Percentiles rank a stretch among this genome's conserved stretches.
phyloP scores from a whole-genome alignment of 2,113 vertebrate species.

The Lethenteron reissneri region DNA sequence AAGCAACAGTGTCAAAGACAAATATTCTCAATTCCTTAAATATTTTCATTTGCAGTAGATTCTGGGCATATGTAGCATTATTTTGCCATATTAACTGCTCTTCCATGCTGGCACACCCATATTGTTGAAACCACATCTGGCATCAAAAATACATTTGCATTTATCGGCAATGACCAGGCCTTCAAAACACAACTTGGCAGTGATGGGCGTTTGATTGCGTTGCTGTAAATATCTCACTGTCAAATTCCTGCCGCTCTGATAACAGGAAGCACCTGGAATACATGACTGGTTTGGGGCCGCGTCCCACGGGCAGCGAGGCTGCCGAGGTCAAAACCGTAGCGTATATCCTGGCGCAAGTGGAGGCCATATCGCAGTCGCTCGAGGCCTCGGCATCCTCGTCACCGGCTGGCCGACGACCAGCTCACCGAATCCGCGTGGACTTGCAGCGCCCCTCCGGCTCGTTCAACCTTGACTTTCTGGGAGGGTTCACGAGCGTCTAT shows the following conservation, averaged over 20 bases:
- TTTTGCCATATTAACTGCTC: no score
- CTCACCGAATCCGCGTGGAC: conserved; percentile 44
- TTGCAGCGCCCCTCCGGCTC: conserved; percentile 66
- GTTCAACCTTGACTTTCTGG: conserved; percentile 85
- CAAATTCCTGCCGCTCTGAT: conserved; percentile 4
- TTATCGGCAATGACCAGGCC: conserved; percentile 5
- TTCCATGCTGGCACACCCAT: no score
- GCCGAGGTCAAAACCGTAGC: conserved; percentile 65
- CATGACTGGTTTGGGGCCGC: conserved; percentile 63
- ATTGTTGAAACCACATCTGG: not conserved
- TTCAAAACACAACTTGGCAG: not conserved
- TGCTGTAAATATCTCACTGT: not conserved
- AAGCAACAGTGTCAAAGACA: no score
- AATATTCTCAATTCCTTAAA: no score
- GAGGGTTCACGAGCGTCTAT: conserved; percentile 89
- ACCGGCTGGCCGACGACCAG: conserved; percentile 21
- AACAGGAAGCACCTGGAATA: conserved; percentile 54
- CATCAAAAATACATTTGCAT: not conserved
- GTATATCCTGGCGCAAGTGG: conserved; percentile 61
- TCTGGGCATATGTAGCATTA: no score
- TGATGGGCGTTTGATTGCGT: not conserved
- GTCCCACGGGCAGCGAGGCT: conserved; percentile 63
- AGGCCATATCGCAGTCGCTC: conserved; percentile 20
- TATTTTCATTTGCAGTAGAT: no score
- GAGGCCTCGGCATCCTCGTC: conserved; percentile 10